Conservation (phyloP, 2,797 vertebrate genomes). For the Danio jaintianensis region DNA sequence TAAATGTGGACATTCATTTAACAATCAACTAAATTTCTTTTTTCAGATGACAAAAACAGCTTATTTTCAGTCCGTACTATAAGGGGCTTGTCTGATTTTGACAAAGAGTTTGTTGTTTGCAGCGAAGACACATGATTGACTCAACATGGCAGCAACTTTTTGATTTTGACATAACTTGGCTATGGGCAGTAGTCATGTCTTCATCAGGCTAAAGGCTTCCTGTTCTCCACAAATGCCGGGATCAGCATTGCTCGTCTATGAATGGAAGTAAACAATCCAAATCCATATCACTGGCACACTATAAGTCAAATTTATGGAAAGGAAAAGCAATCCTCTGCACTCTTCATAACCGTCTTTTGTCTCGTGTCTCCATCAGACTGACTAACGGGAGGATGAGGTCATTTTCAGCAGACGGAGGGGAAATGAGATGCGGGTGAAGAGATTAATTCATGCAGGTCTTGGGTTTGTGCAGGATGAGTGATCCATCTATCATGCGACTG, state of each 20-base stretch:
- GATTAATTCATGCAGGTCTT: conserved; percentile 47
- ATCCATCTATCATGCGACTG: conserved; percentile 39
- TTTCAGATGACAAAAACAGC: not conserved
- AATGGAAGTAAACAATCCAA: conserved; percentile 24
- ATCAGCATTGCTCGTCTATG: conserved; percentile 34
- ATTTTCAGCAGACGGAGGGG: conserved; percentile 38
- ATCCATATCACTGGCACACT: not conserved
- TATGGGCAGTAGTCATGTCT: not conserved
- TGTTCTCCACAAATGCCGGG: conserved; percentile 9
- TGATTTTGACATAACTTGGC: conserved; percentile 27
- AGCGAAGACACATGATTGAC: conserved; percentile 13
- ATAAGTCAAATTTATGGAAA: conserved; percentile 37
- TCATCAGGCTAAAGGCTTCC: conserved; percentile 20
- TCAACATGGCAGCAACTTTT: conserved; percentile 32
- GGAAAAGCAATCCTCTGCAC: conserved; percentile 14
- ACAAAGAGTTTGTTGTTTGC: not conserved
- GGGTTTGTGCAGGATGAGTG: conserved; percentile 46
- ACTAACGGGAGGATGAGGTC: conserved; percentile 42
- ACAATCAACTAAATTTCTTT: not conserved
- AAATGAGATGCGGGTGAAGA: conserved; percentile 39
- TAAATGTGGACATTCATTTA: too few species aligned
- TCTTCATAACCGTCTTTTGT: conserved; percentile 35
- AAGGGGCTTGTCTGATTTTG: conserved; percentile 11
- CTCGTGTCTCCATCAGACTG: conserved; percentile 25
- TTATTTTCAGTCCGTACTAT: not conserved